Evolutionary conservation across 1,140 invertebrate genomes (phyloP).

Genomic region (Orchesella cincta): DNA sequence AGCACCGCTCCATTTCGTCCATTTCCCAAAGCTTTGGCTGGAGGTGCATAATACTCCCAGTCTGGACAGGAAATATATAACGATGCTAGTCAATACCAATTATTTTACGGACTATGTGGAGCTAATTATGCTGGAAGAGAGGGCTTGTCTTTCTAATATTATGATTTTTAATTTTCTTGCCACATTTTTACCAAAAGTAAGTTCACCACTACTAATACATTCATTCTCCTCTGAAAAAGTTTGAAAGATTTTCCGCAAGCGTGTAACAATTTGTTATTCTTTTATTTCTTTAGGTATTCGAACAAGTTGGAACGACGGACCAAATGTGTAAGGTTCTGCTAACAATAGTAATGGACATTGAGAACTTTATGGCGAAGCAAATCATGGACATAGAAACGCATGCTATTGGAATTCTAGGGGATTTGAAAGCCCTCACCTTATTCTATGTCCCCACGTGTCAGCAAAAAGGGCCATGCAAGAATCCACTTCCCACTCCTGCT

Average conservation of each 20-base stretch:
- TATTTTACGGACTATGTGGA: slow-evolving; percentile 83
- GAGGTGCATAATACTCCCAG: slow-evolving; percentile 74
- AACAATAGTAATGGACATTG: slow-evolving; percentile 31
- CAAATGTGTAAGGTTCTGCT: slow-evolving; percentile 38
- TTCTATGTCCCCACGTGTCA: slow-evolving; percentile 43
- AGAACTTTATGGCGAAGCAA: slow-evolving; percentile 32
- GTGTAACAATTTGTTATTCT: neutral
- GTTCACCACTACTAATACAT: slow-evolving; percentile 7
- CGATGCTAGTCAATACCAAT: slow-evolving; percentile 73
- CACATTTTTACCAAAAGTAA: slow-evolving; percentile 79
- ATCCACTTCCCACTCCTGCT: slow-evolving; percentile 42
- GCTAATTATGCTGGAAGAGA: slow-evolving; percentile 75
- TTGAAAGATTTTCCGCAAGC: neutral
- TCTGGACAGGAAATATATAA: slow-evolving; percentile 57
- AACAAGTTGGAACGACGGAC: slow-evolving; percentile 35
- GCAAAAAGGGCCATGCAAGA: slow-evolving; percentile 39
- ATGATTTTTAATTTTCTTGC: slow-evolving; percentile 79
- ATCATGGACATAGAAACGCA: slow-evolving; percentile 35
- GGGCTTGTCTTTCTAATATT: slow-evolving; percentile 72
- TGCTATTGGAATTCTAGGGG: slow-evolving; percentile 37
- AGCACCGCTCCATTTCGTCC: slow-evolving; percentile 75
- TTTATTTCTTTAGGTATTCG: slow-evolving; percentile 39
- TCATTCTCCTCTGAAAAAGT: neutral
- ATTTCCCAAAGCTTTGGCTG: slow-evolving; percentile 82
- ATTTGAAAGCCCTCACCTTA: slow-evolving; percentile 43